phyloP scores from a whole-genome alignment of 2,888 invertebrate species.

The Sisyra terminalis region DNA sequence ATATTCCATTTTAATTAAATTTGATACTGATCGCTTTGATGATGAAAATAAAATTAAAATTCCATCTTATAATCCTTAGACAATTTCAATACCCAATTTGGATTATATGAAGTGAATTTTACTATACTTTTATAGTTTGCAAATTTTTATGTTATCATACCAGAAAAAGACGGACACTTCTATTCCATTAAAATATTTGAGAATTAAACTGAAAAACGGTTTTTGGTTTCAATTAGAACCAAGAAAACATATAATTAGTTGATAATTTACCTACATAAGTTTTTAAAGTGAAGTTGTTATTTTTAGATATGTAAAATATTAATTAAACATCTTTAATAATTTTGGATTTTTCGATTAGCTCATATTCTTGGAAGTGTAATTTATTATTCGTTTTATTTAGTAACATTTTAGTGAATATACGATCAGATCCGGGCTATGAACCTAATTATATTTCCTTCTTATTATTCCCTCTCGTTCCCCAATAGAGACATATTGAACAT shows the following conservation, averaged over 20 bases:
- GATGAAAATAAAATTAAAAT: slow-evolving; percentile 19
- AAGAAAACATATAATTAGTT: not conserved
- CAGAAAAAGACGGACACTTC: slow-evolving; percentile 19
- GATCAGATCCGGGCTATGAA: too few relatives aligned
- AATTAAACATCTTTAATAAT: too few relatives aligned
- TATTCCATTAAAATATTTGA: slow-evolving; percentile 16
- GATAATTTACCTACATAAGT: not conserved
- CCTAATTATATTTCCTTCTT: too few relatives aligned
- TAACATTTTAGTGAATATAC: too few relatives aligned
- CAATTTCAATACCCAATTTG: slow-evolving; percentile 24
- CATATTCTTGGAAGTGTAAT: too few relatives aligned
- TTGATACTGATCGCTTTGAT: slow-evolving; percentile 27
- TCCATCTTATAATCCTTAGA: slow-evolving; percentile 18
- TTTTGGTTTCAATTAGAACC: slow-evolving; percentile 17
- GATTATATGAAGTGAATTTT: slow-evolving; percentile 21
- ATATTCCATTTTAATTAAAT: too few relatives aligned
- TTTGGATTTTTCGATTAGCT: too few relatives aligned
- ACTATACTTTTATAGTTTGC: slow-evolving; percentile 19
- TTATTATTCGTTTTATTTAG: too few relatives aligned
- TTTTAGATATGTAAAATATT: too few relatives aligned
- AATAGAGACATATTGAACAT: too few relatives aligned
- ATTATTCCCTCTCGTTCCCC: too few relatives aligned
- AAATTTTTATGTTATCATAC: slow-evolving; percentile 19
- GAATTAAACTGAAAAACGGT: slow-evolving; percentile 15
- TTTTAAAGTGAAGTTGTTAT: too few relatives aligned